Conservation (phyloP, 2,888 invertebrate species). For the Odontomyia ornata region DNA sequence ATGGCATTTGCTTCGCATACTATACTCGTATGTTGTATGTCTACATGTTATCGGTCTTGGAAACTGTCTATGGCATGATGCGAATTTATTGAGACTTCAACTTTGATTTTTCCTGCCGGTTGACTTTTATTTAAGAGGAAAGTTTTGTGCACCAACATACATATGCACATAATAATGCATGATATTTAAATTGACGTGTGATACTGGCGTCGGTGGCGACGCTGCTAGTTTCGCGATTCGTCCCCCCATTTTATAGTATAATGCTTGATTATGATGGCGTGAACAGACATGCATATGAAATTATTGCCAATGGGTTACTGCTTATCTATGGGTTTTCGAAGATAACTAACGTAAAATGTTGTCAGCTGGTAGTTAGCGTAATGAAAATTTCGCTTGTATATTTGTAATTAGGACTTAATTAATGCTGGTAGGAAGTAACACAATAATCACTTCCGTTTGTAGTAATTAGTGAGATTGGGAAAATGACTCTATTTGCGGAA, state of each 20-base stretch:
- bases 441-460: slow-evolving; percentile 23
- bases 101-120: slow-evolving; percentile 28
- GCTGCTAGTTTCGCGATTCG: not conserved
- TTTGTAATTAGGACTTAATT: slow-evolving; percentile 29
- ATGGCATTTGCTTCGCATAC: not conserved
- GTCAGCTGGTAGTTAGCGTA: not conserved
- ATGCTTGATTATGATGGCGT: too few species aligned
- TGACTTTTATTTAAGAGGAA: slow-evolving; percentile 9
- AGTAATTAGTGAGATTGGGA: not conserved
- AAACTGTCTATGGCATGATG: too few species aligned
- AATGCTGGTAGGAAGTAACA: not conserved
- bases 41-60: too few species aligned
- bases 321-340: not conserved
- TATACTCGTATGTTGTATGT: not conserved
- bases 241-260: too few species aligned
- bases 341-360: slow-evolving; percentile 21
- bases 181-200: slow-evolving; percentile 1
- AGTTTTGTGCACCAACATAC: slow-evolving; percentile 21
- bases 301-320: not conserved
- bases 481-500: not conserved
- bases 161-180: too few species aligned
- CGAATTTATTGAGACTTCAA: slow-evolving; percentile 29
- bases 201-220: slow-evolving; percentile 12
- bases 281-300: not conserved
- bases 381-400: not conserved